Evolutionary conservation across 1,140 invertebrate species (phyloP).

Genomic region (Acromyrmex heyeri): DNA sequence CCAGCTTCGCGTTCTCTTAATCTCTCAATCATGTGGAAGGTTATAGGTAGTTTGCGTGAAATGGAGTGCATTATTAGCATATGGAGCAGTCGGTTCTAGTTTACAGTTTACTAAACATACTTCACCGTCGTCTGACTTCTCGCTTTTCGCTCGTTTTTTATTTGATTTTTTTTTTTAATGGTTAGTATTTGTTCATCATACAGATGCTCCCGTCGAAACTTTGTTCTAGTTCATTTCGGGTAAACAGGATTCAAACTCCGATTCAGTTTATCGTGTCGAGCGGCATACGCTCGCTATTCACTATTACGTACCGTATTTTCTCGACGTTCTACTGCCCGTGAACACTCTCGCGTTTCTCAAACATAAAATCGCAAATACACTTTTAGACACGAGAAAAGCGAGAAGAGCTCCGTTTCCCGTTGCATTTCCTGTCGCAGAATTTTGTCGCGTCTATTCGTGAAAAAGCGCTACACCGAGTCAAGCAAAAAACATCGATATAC

Average conservation of each 20-base stretch:
- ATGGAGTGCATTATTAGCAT: conserved; percentile 46
- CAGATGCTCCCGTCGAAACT: neutral
- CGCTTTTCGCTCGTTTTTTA: neutral
- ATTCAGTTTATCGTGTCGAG: conserved; percentile 24
- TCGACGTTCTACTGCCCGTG: neutral
- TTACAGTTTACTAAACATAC: conserved; percentile 5
- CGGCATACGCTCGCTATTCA: neutral
- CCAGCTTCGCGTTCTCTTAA: conserved; percentile 42
- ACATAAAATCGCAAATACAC: conserved; percentile 42
- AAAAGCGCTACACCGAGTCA: neutral
- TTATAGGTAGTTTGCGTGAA: conserved; percentile 41
- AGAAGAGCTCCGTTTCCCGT: no score
- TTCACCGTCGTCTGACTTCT: neutral
- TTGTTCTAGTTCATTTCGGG: conserved; percentile 12
- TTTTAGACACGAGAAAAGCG: neutral
- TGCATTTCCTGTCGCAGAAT: conserved; percentile 3
- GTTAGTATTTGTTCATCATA: neutral
- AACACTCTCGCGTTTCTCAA: conserved; percentile 36
- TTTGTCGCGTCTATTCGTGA: neutral
- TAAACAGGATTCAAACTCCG: conserved; percentile 8
- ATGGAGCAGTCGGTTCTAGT: neutral
- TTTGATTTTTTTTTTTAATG: neutral
- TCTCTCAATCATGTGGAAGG: conserved; percentile 56
- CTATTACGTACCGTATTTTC: conserved; percentile 31
- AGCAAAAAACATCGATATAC: neutral